Conservation (phyloP, 2,888 invertebrate species). For the Allacma fusca region DNA sequence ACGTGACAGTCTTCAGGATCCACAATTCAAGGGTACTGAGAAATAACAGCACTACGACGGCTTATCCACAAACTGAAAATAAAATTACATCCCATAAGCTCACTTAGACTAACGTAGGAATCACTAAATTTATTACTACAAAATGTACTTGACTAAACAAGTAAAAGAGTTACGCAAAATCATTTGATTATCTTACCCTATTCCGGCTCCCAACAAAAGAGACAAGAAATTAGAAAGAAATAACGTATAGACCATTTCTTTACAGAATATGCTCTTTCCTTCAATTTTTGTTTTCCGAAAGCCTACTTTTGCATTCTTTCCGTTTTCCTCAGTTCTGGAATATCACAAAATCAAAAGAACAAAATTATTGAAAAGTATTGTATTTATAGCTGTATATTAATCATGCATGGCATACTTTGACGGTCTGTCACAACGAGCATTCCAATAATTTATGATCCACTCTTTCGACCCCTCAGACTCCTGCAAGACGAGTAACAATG, state of each 20-base stretch:
- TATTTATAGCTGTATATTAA: neutral
- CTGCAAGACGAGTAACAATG: constrained; percentile 37
- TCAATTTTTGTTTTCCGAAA: constrained; percentile 79
- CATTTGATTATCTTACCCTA: constrained; percentile 73
- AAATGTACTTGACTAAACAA: no score
- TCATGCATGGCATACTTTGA: constrained; percentile 23
- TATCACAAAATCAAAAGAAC: neutral
- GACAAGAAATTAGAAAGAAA: constrained; percentile 90
- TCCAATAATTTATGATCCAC: constrained; percentile 59
- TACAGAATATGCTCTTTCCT: constrained; percentile 83
- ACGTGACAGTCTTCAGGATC: constrained; percentile 25
- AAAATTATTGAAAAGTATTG: neutral
- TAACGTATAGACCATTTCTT: constrained; percentile 88
- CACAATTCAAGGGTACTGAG: constrained; percentile 49
- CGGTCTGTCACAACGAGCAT: constrained; percentile 48
- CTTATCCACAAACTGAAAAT: constrained; percentile 58
- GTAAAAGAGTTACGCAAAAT: no score
- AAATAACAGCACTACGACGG: constrained; percentile 53
- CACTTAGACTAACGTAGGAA: no score
- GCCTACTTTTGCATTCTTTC: constrained; percentile 69
- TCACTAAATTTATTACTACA: no score
- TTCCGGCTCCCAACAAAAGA: constrained; percentile 86
- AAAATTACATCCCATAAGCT: neutral
- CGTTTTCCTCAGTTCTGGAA: constrained; percentile 21
- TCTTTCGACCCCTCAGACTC: constrained; percentile 57